A percentile compares a stretch with the other conserved stretches of the same genome.
phyloP scores from a whole-genome alignment of 2,888 invertebrate species.

The Halocaridina rubra region DNA sequence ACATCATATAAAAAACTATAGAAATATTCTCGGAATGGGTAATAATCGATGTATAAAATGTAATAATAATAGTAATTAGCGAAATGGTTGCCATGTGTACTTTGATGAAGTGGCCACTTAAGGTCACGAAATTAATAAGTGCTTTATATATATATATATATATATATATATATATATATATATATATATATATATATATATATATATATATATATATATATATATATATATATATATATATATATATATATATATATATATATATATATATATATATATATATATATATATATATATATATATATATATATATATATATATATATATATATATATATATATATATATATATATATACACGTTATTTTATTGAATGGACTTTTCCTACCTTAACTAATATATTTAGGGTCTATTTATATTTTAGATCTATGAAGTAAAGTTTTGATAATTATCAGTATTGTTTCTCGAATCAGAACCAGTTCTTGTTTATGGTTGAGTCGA shows the following conservation, averaged over 20 bases:
- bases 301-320: slow-evolving; percentile 2
- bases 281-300: slow-evolving; percentile 17
- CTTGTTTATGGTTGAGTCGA: background rate
- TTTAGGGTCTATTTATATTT: too few relatives aligned
- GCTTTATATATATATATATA: background rate
- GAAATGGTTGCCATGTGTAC: too few relatives aligned
- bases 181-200: background rate
- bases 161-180: background rate
- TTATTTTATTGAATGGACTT: too few relatives aligned
- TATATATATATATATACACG: background rate
- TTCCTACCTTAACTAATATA: too few relatives aligned
- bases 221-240: background rate
- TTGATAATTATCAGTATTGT: background rate
- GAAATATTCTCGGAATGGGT: too few relatives aligned
- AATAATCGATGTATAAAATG: too few relatives aligned
- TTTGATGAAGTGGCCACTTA: too few relatives aligned
- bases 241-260: slow-evolving; percentile 24
- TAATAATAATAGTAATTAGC: too few relatives aligned
- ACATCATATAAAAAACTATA: too few relatives aligned
- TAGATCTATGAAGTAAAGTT: too few relatives aligned
- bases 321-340: background rate
- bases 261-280: slow-evolving; percentile 19
- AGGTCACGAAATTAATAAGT: too few relatives aligned
- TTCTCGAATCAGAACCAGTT: background rate
- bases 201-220: background rate